Conservation (phyloP, 2,888 invertebrate species). For the Pterobdella sp. region DNA sequence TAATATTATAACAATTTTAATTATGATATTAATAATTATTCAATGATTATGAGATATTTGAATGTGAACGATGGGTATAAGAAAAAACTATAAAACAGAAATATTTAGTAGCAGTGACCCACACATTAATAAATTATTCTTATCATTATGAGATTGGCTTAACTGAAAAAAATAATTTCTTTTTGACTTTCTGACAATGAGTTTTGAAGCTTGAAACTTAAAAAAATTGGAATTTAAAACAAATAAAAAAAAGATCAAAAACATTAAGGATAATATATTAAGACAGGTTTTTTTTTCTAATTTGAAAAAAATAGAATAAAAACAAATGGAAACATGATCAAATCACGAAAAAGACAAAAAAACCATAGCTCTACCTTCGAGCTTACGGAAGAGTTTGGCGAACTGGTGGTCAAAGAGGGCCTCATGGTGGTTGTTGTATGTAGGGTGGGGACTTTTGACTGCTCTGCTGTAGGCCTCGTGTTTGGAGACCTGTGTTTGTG, state of each 20-base stretch:
- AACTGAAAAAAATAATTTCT: no score
- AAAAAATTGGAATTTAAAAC: background rate
- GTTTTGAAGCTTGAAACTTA: background rate
- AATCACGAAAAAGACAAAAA: no score
- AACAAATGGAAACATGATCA: no score
- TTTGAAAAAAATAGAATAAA: no score
- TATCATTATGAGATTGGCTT: no score
- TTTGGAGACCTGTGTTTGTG: constrained; percentile 73
- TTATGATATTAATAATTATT: background rate
- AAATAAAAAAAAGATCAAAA: background rate
- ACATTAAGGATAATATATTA: constrained; percentile 12
- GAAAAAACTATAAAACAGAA: no score
- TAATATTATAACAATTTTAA: constrained; percentile 11
- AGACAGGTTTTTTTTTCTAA: no score
- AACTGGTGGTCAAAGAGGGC: constrained; percentile 88
- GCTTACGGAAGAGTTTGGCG: constrained; percentile 73
- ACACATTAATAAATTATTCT: no score
- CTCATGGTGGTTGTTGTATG: constrained; percentile 67
- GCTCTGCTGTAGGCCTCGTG: constrained; percentile 86
- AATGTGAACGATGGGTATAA: no score
- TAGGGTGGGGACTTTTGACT: constrained; percentile 82
- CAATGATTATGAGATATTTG: background rate
- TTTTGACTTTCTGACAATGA: no score
- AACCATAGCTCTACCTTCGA: no score
- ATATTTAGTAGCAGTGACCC: no score